Base-by-base conservation (phyloP, 2,888 invertebrate species). In the Trachelus tabidus region DNA sequence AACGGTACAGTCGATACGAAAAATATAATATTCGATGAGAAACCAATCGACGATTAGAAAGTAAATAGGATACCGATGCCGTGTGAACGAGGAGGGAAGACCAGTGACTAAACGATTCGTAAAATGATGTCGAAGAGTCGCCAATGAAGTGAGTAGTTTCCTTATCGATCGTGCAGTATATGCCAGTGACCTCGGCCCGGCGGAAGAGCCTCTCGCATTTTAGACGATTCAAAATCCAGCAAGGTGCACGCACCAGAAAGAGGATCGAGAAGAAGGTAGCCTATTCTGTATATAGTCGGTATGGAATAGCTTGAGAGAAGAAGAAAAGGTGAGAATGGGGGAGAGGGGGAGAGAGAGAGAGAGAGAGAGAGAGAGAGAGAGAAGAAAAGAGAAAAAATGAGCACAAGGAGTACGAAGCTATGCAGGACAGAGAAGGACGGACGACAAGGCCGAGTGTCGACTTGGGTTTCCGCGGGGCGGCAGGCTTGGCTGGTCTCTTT, bases 401-500 rank as follows among this genome's bases (percentile, higher is more conserved):
- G 75, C 76, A 69, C 75, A 79, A 56, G 56, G 23, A 23, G 56
- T 15, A 56, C 56, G 23, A 56, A 56, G 23, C 56, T 56, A 56
- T 15, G 56, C 56, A 6, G 6, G 56, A 56, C 2, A 56, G 56
- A 56, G 56, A 56, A 56, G 56, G 56, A 56, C 40, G 40, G 23
- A 56, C 9, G 40, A 56, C 56, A 56, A 81, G 81, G 77, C 76
- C 80, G 77, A 76, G 76, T 56, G 76, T 75, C 76, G 79, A 79
- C 77, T 79, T 77, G 75, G 76, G 77, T 81, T 81, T 77, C 80
- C 76, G 76, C 73, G 79, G 75, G 80, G 77, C 75, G 76, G 15
- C 31, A 56, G 30, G 31, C 30, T 31, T 31, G 30, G 75, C 37
- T 30, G 75, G 31, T 33, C 75, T 73, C 79, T 80, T 79, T 81